Percentiles rank a stretch among this genome's conserved stretches.
Conservation (phyloP, 2,797 vertebrate species). For the Silurus aristotelis region DNA sequence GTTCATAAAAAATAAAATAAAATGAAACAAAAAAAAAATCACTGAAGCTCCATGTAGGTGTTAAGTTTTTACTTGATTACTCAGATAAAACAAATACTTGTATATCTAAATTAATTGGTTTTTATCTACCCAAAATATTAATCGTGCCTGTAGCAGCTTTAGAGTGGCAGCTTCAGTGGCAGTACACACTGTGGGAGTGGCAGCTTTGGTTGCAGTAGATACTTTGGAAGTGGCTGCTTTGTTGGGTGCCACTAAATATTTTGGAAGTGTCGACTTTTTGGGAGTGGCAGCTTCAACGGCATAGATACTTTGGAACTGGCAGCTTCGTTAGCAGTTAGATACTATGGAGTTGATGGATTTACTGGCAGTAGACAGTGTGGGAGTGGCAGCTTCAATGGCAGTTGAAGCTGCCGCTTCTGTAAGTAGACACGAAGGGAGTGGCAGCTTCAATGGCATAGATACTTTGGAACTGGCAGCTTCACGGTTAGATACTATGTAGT, state of each 20-base stretch:
- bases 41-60: background rate
- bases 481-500: background rate
- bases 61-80: too few relatives aligned
- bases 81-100: too few relatives aligned
- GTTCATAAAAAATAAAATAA: background rate
- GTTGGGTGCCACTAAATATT: too few relatives aligned
- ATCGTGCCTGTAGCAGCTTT: too few relatives aligned
- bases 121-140: too few relatives aligned
- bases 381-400: background rate
- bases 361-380: background rate
- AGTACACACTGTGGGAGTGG: background rate
- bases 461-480: background rate
- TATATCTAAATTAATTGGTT: too few relatives aligned
- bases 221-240: background rate
- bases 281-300: background rate
- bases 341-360: too few relatives aligned
- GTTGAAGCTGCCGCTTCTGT: too few relatives aligned
- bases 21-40: background rate
- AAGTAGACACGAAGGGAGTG: too few relatives aligned
- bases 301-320: background rate
- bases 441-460: background rate
- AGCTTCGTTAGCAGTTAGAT: too few relatives aligned
- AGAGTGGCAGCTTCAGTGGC: background rate
- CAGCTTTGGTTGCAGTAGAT: background rate
- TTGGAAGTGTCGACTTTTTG: too few relatives aligned